A percentile compares a stretch with the other conserved stretches of the same genome.
Conservation (phyloP, 2,797 vertebrate species). For the Caiman crocodilus region DNA sequence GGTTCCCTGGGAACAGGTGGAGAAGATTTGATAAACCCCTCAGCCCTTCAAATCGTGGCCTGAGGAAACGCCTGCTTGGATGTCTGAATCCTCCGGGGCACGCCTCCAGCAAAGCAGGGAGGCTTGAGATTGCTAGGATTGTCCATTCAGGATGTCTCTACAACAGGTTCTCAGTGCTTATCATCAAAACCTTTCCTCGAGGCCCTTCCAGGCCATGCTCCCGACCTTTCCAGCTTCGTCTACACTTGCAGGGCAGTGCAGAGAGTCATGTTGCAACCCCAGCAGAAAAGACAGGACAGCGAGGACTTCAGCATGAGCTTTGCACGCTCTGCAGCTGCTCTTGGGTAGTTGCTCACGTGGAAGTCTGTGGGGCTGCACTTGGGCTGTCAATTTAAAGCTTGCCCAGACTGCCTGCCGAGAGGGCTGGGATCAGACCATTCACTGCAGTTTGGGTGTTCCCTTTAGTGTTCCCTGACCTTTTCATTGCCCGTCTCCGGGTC, state of each 20-base stretch:
- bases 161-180: not conserved
- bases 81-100: not conserved
- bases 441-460: not conserved
- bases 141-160: not conserved
- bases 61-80: rapidly evolving
- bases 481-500: not conserved
- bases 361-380: too few species aligned
- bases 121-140: not conserved
- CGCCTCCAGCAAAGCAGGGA: not conserved
- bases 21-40: not conserved
- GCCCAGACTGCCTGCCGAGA: rapidly evolving
- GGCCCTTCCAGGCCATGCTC: not conserved
- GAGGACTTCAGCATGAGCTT: too few species aligned
- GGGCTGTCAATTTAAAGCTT: too few species aligned
- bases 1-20: rapidly evolving
- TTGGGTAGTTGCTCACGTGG: too few species aligned
- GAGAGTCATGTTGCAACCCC: too few species aligned
- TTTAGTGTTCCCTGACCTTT: not conserved
- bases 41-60: not conserved
- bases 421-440: not conserved
- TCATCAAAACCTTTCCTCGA: not conserved
- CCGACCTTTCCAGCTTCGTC: not conserved
- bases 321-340: too few species aligned
- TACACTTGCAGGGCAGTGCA: not conserved
- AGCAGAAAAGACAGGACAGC: too few species aligned